These are phyloP conservation scores for Cyprinella venusta DNA, from an alignment of 2,797 vertebrate genomes.

Conservation along the genomic window DNA sequence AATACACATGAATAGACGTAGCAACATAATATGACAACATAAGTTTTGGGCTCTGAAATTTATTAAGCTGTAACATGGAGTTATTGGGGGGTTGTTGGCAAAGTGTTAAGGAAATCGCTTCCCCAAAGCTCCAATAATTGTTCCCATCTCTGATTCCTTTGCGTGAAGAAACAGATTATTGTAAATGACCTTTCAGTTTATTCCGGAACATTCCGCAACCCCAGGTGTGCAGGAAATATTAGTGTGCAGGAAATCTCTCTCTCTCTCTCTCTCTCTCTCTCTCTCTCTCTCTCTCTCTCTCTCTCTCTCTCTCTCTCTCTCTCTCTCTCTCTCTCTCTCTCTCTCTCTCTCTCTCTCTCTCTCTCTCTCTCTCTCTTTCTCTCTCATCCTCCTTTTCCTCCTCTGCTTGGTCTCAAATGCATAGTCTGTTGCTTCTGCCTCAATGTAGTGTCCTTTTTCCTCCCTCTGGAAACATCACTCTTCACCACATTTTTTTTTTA, in stretches of 20 bases:
- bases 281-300: neutral
- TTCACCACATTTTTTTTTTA: neutral
- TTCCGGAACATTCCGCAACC: slow-evolving; percentile 44
- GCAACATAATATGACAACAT: neutral
- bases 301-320: slow-evolving; percentile 1
- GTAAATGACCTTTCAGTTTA: slow-evolving; percentile 45
- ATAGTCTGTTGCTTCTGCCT: slow-evolving; percentile 2
- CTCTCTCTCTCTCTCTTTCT: neutral
- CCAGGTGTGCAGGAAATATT: slow-evolving; percentile 50
- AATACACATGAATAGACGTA: neutral
- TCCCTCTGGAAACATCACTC: slow-evolving; percentile 8
- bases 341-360: neutral
- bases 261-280: neutral
- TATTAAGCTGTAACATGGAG: neutral
- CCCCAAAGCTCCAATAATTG: neutral
- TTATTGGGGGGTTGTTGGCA: neutral
- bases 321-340: slow-evolving; percentile 1
- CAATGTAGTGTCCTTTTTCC: slow-evolving; percentile 17
- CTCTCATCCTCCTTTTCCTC: neutral
- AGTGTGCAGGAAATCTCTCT: no score
- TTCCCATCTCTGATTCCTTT: slow-evolving; percentile 22
- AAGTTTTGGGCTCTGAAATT: neutral
- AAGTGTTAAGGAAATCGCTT: slow-evolving; percentile 21
- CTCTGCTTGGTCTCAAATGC: neutral
- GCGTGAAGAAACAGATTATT: slow-evolving; percentile 31